These are phyloP conservation scores for Tetraneura akinire DNA, from an alignment of 1,140 invertebrate genomes.

Conservation along the genomic window DNA sequence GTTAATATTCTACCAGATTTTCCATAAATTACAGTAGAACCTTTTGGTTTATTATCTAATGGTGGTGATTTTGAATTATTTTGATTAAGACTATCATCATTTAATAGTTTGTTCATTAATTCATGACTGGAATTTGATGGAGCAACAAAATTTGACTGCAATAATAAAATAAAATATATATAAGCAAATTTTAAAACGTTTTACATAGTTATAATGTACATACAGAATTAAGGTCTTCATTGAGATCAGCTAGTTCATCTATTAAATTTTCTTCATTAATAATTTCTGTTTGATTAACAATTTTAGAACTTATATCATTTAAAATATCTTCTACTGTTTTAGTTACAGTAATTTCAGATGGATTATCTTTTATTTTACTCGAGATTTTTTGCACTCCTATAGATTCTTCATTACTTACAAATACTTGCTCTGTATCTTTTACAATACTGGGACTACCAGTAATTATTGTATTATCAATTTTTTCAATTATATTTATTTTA, in stretches of 20 bases:
- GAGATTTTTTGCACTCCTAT: constrained; percentile 4
- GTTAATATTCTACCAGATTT: constrained; percentile 41
- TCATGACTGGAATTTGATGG: constrained; percentile 46
- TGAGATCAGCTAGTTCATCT: constrained; percentile 45
- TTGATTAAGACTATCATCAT: constrained; percentile 30
- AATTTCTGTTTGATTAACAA: constrained; percentile 24
- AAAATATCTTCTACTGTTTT: constrained; percentile 47
- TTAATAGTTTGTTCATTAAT: constrained; percentile 41
- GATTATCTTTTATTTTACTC: constrained; percentile 10
- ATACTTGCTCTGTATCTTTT: background rate
- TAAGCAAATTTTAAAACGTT: background rate
- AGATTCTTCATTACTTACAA: constrained; percentile 29
- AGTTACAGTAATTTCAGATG: constrained; percentile 28
- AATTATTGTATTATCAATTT: background rate
- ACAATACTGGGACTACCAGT: background rate
- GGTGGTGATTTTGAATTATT: background rate
- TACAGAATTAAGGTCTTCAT: constrained; percentile 48
- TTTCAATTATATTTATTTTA: background rate
- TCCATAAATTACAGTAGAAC: constrained; percentile 27
- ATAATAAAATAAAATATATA: constrained; percentile 22
- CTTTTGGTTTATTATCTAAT: constrained; percentile 16
- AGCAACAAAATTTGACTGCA: constrained; percentile 48
- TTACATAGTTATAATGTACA: background rate
- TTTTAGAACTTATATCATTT: constrained; percentile 47
- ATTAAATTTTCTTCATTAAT: constrained; percentile 47